Evolutionary conservation across 2,113 vertebrate genomes (phyloP).

Genomic region (Chunga burmeisteri): DNA sequence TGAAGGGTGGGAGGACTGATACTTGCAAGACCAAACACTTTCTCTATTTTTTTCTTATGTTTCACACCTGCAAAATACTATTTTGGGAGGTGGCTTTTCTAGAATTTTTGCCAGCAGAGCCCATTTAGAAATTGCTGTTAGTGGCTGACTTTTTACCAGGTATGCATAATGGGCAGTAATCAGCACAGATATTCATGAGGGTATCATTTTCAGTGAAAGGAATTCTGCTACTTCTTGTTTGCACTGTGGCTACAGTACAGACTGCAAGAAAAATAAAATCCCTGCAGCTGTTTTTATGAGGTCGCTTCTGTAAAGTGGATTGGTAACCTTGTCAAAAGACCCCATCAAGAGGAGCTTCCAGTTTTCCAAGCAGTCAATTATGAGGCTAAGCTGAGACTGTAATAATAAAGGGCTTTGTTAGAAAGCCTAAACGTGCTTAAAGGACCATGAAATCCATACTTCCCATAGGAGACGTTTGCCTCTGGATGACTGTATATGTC

Average conservation of each 20-base stretch:
- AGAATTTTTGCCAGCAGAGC: not conserved
- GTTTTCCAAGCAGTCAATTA: slow-evolving; percentile 41
- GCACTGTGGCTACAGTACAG: not conserved
- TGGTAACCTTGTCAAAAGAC: slow-evolving; percentile 42
- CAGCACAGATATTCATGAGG: not conserved
- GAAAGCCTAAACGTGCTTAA: slow-evolving; percentile 25
- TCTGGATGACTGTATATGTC: not conserved
- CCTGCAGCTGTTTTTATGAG: not conserved
- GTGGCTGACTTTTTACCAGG: not conserved
- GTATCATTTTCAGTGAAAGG: not conserved
- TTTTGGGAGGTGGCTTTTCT: not conserved
- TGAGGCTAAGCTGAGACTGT: not conserved
- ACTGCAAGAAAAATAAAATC: slow-evolving; percentile 19
- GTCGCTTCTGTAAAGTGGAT: slow-evolving; percentile 8
- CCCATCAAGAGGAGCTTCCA: slow-evolving; percentile 9
- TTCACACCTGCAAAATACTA: not conserved
- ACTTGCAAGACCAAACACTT: not conserved
- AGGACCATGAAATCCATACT: slow-evolving; percentile 35
- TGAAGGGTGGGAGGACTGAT: not conserved
- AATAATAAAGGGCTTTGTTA: slow-evolving; percentile 38
- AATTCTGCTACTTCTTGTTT: not conserved
- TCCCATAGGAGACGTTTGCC: not conserved
- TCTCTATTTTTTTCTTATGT: not conserved
- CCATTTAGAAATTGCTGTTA: not conserved
- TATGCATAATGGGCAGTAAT: not conserved